Percentiles rank a stretch among this genome's conserved stretches.
These are phyloP conservation scores for Sesia bembeciformis DNA, from an alignment of 2,888 invertebrate genomes.

Conservation along the genomic window DNA sequence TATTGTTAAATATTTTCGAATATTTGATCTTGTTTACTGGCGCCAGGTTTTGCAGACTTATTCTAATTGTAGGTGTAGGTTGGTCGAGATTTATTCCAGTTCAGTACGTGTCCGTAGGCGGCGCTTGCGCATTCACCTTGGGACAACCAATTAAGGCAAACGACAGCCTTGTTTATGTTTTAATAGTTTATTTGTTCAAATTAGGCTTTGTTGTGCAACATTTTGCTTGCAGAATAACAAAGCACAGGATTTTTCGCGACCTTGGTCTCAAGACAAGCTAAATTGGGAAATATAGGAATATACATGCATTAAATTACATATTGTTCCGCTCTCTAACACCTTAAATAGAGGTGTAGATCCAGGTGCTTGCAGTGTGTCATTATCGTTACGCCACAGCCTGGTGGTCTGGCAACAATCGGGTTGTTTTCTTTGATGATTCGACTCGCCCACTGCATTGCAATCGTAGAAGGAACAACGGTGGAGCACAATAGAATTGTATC, in stretches of 20 bases:
- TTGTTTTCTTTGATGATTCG: slow-evolving; percentile 46
- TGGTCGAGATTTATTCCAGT: slow-evolving; percentile 44
- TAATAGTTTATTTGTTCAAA: slow-evolving; percentile 43
- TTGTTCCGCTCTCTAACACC: neutral
- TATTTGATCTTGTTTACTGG: slow-evolving; percentile 1
- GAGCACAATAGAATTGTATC: slow-evolving; percentile 58
- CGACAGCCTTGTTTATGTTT: slow-evolving; percentile 42
- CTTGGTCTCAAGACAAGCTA: no score
- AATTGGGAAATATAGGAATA: no score
- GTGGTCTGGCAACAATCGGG: slow-evolving; percentile 20
- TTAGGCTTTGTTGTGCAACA: slow-evolving; percentile 39
- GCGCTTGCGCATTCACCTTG: slow-evolving; percentile 39
- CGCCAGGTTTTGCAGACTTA: slow-evolving; percentile 10
- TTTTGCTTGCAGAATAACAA: slow-evolving; percentile 10
- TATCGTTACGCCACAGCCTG: slow-evolving; percentile 18
- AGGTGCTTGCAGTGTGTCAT: slow-evolving; percentile 18
- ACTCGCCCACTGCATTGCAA: slow-evolving; percentile 29
- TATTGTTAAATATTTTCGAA: no score
- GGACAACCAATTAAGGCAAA: slow-evolving; percentile 50
- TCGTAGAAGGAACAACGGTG: slow-evolving; percentile 26
- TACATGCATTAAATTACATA: no score
- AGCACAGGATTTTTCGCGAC: neutral
- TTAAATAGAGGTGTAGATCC: slow-evolving; percentile 12
- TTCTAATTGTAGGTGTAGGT: slow-evolving; percentile 53
- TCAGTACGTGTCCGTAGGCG: slow-evolving; percentile 26